Evolutionary conservation across 1,140 invertebrate genomes (phyloP), one percentile per base, ranked within the genome.

Genomic region (Cotesia glomerata): DNA sequence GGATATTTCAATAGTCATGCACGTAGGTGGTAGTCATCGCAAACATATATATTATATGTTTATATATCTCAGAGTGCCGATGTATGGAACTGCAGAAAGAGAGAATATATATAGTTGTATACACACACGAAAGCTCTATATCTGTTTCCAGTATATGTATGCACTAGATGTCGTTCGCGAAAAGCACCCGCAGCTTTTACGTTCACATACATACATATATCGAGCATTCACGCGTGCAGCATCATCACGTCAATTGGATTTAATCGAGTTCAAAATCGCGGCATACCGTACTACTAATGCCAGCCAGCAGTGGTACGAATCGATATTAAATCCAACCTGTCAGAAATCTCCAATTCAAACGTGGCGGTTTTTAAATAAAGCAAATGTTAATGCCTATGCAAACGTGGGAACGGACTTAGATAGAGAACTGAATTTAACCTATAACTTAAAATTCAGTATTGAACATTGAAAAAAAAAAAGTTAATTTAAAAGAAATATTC

Each of bases 261-360:
- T 62, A 62, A 62, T 62, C 59, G 59, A 26, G 59, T 62, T 62
- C 35, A 62, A 62, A 62, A 62, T 62, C 32, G 59, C 35, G 59
- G 32, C 59, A 62, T 45, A 45, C 39, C 39, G 39, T 45, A 45
- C 39, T 45, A 45, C 7, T 11, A 39, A 9, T 39, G 9, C 36
- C 9, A 39, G 2, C 39, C 39, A 7, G 14, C 16, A 58, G 56
- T 58, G 16, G 56, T 58, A 26, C 14, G 26, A 18, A 58, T 58
- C 56, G 18, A 58, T 58, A 58, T 58, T 58, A 18, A 58, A 58
- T 58, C 26, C 56, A 26, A 58, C 56, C 16, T 58, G 56, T 58
- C n/a, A 16, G 56, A 58, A 58, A 58, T 58, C 56, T 58, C 18
- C 56, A 58, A 58, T 58, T 58, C 56, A 58, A 58, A 18, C 56